Conservation (phyloP, 2,888 invertebrate genomes). For the Idaea aversata region DNA sequence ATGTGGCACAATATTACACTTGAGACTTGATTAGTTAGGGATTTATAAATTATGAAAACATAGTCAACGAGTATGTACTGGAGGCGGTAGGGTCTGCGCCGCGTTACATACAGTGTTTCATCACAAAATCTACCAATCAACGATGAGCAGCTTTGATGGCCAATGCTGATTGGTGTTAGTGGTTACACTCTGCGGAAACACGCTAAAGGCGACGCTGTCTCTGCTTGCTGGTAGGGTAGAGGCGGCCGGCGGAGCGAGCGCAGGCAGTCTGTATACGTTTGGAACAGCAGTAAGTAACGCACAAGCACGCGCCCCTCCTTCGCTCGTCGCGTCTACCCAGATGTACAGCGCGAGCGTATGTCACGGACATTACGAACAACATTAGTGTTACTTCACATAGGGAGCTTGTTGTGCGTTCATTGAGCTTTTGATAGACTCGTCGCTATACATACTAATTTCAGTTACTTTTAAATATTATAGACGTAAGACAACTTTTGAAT, state of each 20-base stretch:
- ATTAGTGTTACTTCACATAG: conserved; percentile 58
- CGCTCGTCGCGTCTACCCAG: not conserved
- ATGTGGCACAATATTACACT: conserved; percentile 76
- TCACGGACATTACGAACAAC: conserved; percentile 56
- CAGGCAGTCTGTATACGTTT: not conserved
- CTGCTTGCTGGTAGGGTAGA: not conserved
- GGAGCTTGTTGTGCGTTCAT: conserved; percentile 44
- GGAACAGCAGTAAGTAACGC: not conserved
- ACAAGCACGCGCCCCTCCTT: not conserved
- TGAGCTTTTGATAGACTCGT: conserved; percentile 50
- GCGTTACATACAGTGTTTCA: not conserved
- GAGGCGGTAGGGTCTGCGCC: not conserved
- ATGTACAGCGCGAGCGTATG: conserved; percentile 27
- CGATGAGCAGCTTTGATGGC: too few species aligned
- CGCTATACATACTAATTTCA: conserved; percentile 30
- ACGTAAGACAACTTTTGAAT: conserved; percentile 9
- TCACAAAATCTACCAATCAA: not conserved
- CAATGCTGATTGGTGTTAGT: not conserved
- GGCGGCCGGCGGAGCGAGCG: not conserved
- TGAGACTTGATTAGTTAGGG: conserved; percentile 73
- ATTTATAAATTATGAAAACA: conserved; percentile 71
- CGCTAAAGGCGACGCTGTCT: not conserved
- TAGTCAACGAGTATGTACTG: conserved; percentile 33
- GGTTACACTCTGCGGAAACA: not conserved
- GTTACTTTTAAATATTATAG: conserved; percentile 14